phyloP scores from a whole-genome alignment of 2,888 invertebrate species.

The Salticus scenicus region DNA sequence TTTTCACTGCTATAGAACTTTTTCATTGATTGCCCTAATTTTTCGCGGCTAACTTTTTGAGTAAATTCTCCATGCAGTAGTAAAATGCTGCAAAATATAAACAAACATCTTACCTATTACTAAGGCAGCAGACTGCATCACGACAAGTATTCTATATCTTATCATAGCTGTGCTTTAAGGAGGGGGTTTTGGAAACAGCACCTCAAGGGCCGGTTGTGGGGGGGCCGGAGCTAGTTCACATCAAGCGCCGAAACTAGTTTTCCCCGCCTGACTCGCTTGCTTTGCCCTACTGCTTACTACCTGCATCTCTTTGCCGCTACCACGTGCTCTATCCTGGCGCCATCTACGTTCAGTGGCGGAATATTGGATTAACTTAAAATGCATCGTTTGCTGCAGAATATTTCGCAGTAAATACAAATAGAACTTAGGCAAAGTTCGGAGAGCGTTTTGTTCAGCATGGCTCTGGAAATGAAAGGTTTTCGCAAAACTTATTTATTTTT shows the following conservation, averaged over 20 bases:
- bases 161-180: slow-evolving; percentile 16
- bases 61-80: neutral
- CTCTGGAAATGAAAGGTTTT: too few species aligned
- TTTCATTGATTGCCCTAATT: neutral
- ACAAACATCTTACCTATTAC: slow-evolving; percentile 39
- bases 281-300: slow-evolving; percentile 45
- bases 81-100: neutral
- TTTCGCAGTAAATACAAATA: too few species aligned
- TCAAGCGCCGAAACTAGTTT: slow-evolving; percentile 53
- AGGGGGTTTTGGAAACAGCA: neutral
- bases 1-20: neutral
- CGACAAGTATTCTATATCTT: slow-evolving; percentile 32
- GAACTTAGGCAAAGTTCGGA: too few species aligned
- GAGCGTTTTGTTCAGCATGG: too few species aligned
- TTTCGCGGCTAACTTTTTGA: neutral
- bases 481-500: too few species aligned
- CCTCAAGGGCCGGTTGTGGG: slow-evolving; percentile 35
- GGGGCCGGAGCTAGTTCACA: slow-evolving; percentile 33
- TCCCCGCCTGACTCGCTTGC: slow-evolving; percentile 32
- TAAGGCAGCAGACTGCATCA: slow-evolving; percentile 39
- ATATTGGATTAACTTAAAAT: too few species aligned
- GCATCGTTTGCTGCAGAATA: too few species aligned
- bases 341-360: slow-evolving; percentile 27
- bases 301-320: slow-evolving; percentile 19
- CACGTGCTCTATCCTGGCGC: slow-evolving; percentile 48